Evolutionary conservation across 2,888 invertebrate genomes (phyloP), one percentile per base, ranked within the genome.

Genomic region (Drosophila recens): DNA sequence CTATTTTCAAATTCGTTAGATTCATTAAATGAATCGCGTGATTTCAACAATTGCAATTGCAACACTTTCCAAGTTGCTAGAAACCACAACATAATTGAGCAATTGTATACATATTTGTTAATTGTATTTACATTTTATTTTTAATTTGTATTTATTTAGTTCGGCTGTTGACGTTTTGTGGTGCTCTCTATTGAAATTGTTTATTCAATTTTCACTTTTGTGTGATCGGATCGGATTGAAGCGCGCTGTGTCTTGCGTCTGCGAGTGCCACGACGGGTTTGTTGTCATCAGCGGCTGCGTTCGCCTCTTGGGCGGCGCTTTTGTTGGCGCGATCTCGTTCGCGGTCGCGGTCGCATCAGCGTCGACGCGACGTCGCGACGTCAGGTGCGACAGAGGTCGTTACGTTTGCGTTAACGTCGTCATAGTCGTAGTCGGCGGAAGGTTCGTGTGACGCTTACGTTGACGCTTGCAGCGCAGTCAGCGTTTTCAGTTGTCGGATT

Each of bases 231-330:
- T 75, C 67, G 74, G 62, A 54, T 61, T 58, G 59, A 58, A 76
- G 73, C 77, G 83, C 80, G 73, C 69, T 76, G 87, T 81, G 84
- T 89, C 89, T 85, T 87, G 79, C 72, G 79, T 87, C 84, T 80
- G 87, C 76, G 84, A 89, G 72, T 80, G 84, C 89, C 87, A 87
- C 84, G 84, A 85, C 84, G 89, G 84, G 84, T 85, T 85, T 85
- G 89, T 89, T 87, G 87, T 80, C 83, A 88, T 80, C 78, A 73
- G 67, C 89, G 82, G 80, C 80, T 83, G 82, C 74, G 76, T 63
- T 59, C 80, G 89, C 75, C 89, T 88, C 89, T 88, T 84, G 83
- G 89, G 78, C 89, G 84, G 81, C 76, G 56, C 69, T 89, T 79
- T 83, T 87, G 75, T 80, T 86, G 89, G 89, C 89, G 69, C 84